phyloP scores from a whole-genome alignment of 2,888 invertebrate species.

The Bruchidius siliquastri region DNA sequence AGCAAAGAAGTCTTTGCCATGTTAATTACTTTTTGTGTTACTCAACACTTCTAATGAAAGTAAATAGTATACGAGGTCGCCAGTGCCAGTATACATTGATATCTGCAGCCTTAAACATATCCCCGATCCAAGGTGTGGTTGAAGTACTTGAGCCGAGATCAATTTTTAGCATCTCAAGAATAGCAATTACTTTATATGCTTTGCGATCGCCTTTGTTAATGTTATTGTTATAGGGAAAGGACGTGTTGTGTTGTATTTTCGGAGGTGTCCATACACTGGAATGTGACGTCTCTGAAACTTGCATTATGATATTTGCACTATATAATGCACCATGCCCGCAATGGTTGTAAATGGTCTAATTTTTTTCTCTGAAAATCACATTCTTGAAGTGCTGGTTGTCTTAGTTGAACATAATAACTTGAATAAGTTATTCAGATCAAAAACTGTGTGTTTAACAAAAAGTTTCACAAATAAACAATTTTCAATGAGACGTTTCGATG shows the following conservation, averaged over 20 bases:
- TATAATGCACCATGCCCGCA: no score
- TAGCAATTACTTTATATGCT: constrained; percentile 12
- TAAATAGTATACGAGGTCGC: constrained; percentile 14
- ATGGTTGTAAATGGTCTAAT: no score
- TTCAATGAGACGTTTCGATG: no score
- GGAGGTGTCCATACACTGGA: not conserved
- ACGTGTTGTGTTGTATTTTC: not conserved
- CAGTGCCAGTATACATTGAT: constrained; percentile 6
- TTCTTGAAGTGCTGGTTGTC: no score
- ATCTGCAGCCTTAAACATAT: constrained; percentile 4
- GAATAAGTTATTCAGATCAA: no score
- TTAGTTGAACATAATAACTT: no score
- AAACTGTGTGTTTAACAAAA: no score
- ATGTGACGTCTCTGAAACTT: not conserved
- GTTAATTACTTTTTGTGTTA: not conserved
- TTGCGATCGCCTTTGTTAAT: not conserved
- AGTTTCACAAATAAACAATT: no score
- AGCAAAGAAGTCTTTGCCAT: not conserved
- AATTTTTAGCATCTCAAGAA: constrained; percentile 16
- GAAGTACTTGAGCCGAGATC: constrained; percentile 4
- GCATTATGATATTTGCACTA: no score
- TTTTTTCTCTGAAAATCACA: no score
- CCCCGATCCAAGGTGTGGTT: constrained; percentile 13
- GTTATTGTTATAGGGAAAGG: not conserved
- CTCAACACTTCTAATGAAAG: constrained; percentile 12